Conservation (phyloP, 1,140 invertebrate species). For the Lepidurus packardi region DNA sequence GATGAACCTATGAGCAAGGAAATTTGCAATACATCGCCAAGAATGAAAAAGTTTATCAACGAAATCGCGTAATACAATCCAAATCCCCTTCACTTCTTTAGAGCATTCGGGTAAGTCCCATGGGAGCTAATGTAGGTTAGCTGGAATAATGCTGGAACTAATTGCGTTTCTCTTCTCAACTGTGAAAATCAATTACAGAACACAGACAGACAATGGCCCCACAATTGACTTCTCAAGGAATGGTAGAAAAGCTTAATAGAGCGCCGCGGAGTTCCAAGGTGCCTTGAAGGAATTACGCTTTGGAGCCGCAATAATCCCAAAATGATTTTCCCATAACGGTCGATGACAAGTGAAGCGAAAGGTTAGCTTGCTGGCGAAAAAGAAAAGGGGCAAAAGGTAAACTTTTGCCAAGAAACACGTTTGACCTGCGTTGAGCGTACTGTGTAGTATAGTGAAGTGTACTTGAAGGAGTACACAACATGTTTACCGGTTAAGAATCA, state of each 20-base stretch:
- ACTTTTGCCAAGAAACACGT: neutral
- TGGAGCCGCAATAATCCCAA: neutral
- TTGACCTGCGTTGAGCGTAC: neutral
- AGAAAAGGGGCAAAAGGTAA: neutral
- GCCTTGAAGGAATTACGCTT: neutral
- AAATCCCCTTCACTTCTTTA: slow-evolving; percentile 1
- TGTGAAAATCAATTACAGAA: neutral
- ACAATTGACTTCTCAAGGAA: neutral
- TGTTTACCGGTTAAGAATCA: slow-evolving; percentile 11
- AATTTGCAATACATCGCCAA: no score
- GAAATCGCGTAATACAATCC: neutral
- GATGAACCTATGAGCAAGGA: no score
- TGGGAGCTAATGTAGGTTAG: neutral
- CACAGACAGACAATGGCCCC: neutral
- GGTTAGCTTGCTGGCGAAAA: neutral
- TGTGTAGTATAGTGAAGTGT: neutral
- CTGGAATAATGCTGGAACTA: neutral
- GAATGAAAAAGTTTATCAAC: no score
- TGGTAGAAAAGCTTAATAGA: no score
- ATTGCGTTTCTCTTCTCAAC: neutral
- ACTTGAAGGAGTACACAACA: slow-evolving; percentile 15
- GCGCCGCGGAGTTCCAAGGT: no score
- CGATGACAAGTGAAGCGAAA: slow-evolving; percentile 14
- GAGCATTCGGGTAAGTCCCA: neutral
- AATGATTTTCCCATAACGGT: neutral